These are phyloP conservation scores for Conops quadrifasciatus DNA, from an alignment of 2,888 invertebrate species.

Conservation along the genomic window DNA sequence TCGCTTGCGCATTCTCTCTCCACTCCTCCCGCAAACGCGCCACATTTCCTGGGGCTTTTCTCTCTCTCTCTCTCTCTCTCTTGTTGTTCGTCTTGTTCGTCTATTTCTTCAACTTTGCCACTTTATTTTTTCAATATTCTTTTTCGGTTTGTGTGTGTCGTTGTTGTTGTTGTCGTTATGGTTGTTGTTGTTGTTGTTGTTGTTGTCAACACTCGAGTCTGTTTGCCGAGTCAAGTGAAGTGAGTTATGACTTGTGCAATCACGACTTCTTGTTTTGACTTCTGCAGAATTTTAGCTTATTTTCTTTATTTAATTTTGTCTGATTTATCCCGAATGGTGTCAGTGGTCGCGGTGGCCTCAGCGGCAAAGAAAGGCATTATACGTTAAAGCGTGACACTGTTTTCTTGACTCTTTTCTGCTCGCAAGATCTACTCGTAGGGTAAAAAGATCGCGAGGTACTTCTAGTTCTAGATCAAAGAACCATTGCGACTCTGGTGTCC, in stretches of 20 bases:
- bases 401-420: background rate
- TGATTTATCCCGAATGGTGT: background rate
- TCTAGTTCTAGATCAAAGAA: too few species aligned
- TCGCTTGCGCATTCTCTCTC: background rate
- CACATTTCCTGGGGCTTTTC: too few species aligned
- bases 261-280: conserved; percentile 62
- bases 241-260: conserved; percentile 64
- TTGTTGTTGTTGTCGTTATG: conserved; percentile 44
- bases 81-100: too few species aligned
- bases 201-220: conserved; percentile 25
- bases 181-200: conserved; percentile 46
- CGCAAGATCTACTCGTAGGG: background rate
- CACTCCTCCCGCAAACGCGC: too few species aligned
- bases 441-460: too few species aligned
- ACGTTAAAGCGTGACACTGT: conserved; percentile 1
- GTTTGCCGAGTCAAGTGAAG: conserved; percentile 43
- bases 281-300: conserved; percentile 39
- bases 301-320: conserved; percentile 1
- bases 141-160: background rate
- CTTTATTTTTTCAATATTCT: too few species aligned
- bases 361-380: background rate
- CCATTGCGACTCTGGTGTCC: too few species aligned
- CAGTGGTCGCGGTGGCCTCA: background rate
- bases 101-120: too few species aligned
- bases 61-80: too few species aligned